These are phyloP conservation scores for Acanthococcus lagerstroemiae DNA, from an alignment of 2,888 invertebrate species.

Conservation along the genomic window DNA sequence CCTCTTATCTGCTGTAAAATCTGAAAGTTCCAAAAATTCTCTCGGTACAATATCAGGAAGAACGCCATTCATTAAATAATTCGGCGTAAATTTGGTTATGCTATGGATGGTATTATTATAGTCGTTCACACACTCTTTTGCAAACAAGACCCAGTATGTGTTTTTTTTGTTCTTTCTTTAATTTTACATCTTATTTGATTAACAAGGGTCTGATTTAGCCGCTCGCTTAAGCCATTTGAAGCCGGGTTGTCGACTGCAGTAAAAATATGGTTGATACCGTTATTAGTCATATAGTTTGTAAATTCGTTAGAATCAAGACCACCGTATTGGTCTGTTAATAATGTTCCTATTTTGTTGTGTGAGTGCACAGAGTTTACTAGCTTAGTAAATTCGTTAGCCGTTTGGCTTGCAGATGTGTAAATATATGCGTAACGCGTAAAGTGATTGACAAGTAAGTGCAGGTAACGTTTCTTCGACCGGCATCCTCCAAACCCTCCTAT, in stretches of 20 bases:
- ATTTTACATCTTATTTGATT: neutral
- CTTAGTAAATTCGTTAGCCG: slow-evolving; percentile 34
- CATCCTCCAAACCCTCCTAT: slow-evolving; percentile 38
- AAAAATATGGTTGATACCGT: neutral
- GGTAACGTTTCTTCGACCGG: slow-evolving; percentile 38
- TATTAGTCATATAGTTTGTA: neutral
- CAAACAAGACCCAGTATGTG: neutral
- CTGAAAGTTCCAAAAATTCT: neutral
- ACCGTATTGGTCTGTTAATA: neutral
- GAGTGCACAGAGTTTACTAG: neutral
- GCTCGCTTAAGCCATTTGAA: neutral
- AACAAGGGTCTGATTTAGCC: too few species aligned
- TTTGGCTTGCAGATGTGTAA: slow-evolving; percentile 37
- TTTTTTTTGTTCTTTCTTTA: neutral
- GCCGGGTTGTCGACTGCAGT: neutral
- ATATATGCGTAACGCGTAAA: slow-evolving; percentile 37
- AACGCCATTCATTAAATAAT: slow-evolving; percentile 1
- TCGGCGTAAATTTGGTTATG: neutral
- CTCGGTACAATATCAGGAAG: neutral
- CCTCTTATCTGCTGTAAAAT: neutral
- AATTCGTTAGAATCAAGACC: neutral
- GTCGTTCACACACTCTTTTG: neutral
- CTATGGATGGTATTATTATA: neutral
- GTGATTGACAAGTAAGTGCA: too few species aligned
- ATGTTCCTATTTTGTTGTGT: neutral